Evolutionary conservation across 2,888 invertebrate genomes (phyloP), one percentile per base, ranked within the genome.

Genomic region (Minunthozetes semirufus): DNA sequence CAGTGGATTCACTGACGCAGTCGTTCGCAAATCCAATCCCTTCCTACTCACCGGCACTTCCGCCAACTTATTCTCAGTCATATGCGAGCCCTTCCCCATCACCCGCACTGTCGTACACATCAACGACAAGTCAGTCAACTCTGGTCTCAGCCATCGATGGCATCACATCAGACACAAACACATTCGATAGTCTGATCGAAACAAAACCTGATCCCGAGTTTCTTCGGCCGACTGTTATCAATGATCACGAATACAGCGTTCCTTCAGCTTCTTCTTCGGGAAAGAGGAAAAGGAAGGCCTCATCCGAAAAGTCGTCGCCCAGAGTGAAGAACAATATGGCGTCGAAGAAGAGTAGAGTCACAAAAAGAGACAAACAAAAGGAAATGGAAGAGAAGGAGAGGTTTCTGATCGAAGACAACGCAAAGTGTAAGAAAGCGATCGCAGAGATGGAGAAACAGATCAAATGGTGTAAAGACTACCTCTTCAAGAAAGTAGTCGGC

Each of bases 401-500:
- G 15, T 5, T 17, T n/a, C 46, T 42, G n/a, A 19, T 68, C 42
- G 68, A 68, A 9, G 68, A 68, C 33, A 68, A 68, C 46, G 42
- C 13, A 17, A 38, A 22, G 5, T 68, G 68, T 11, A 22, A 22
- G 22, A 4, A 42, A 68, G 4, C 11, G 22, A 68, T 68, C 27
- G 42, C 3, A 19, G 4, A 46, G 13, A 68, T 68, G 68, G 68
- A 68, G 19, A 17, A 22, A 22, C 42, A 68, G 68, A 68, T 68
- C 15, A 22, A 42, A 15, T 68, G 68, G 68, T 68, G 68, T 25
- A 68, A 68, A 33, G 22, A 68, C 9, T 68, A 19, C 19, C 42
- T 68, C 33, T 68, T 68, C 68, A 42, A 42, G 22, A 68, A 68
- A 42, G 42, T 42, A n/a, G n/a, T n/a, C n/a, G n/a, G n/a, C n/a